phyloP scores from a whole-genome alignment of 2,797 vertebrate genomes.

The Rhodeus uyekii region DNA sequence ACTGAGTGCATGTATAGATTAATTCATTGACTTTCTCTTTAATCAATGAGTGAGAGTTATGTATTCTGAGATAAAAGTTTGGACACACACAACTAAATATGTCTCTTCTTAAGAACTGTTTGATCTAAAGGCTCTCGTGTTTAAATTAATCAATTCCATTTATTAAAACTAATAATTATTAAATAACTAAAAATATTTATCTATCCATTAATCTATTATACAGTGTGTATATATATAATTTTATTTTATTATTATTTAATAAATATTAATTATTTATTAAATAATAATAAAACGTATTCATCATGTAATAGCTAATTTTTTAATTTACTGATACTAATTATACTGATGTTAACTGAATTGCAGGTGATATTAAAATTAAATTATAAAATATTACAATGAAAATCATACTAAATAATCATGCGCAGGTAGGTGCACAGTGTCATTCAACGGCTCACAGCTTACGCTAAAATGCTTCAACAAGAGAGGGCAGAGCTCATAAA shows the following conservation, averaged over 20 bases:
- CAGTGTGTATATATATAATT: too few relatives aligned
- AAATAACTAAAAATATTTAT: too few relatives aligned
- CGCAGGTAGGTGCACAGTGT: not conserved
- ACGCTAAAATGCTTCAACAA: slow-evolving; percentile 26
- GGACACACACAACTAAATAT: not conserved
- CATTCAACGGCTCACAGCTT: slow-evolving; percentile 7
- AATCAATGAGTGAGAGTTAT: slow-evolving; percentile 16
- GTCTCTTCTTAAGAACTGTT: not conserved
- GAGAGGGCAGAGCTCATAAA: slow-evolving; percentile 31
- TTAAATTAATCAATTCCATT: not conserved
- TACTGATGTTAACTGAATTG: not conserved
- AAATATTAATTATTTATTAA: too few relatives aligned
- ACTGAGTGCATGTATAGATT: slow-evolving; percentile 24
- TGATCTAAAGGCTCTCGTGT: not conserved
- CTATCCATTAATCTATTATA: too few relatives aligned
- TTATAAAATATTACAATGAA: not conserved
- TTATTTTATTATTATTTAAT: too few relatives aligned
- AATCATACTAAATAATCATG: not conserved
- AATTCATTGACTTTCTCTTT: slow-evolving; percentile 39
- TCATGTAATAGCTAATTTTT: not conserved
- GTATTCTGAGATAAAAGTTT: not conserved
- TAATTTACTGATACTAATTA: not conserved
- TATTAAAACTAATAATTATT: too few relatives aligned
- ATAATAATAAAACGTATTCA: not conserved
- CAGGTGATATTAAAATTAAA: not conserved